A percentile compares a stretch with the other conserved stretches of the same genome.
Conservation (phyloP, 2,888 invertebrate genomes). For the Morpho deidamia region DNA sequence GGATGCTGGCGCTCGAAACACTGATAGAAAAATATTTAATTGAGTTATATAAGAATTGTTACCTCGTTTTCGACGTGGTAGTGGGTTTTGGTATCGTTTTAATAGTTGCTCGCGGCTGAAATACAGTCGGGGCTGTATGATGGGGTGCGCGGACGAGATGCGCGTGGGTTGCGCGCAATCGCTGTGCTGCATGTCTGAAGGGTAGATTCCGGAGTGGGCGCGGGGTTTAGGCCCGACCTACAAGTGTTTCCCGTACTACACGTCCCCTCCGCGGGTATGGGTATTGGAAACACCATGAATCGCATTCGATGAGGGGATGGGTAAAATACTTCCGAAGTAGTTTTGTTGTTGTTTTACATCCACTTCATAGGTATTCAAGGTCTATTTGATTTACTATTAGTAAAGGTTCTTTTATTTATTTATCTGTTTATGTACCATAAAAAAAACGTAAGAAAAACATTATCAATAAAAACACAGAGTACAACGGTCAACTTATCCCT, state of each 20-base stretch:
- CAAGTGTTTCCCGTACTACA: slow-evolving; percentile 25
- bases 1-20: background rate
- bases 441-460: no score
- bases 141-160: slow-evolving; percentile 53
- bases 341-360: background rate
- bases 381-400: background rate
- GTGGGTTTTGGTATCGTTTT: slow-evolving; percentile 59
- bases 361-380: no score
- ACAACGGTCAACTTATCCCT: no score
- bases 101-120: slow-evolving; percentile 52
- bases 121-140: slow-evolving; percentile 48
- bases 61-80: slow-evolving; percentile 47
- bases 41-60: slow-evolving; percentile 35
- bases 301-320: slow-evolving; percentile 17
- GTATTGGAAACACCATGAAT: slow-evolving; percentile 20
- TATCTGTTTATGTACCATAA: no score
- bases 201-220: slow-evolving; percentile 24
- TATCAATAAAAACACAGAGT: no score
- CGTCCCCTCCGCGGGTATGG: slow-evolving; percentile 21
- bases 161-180: slow-evolving; percentile 43
- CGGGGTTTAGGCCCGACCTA: slow-evolving; percentile 22
- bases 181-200: slow-evolving; percentile 31
- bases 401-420: no score
- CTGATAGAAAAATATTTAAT: slow-evolving; percentile 8
- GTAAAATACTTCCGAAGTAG: background rate